Evolutionary conservation across 1,140 invertebrate species (phyloP), one percentile per base, ranked within the genome.

Genomic region (Pseudomyrmex sp.): DNA sequence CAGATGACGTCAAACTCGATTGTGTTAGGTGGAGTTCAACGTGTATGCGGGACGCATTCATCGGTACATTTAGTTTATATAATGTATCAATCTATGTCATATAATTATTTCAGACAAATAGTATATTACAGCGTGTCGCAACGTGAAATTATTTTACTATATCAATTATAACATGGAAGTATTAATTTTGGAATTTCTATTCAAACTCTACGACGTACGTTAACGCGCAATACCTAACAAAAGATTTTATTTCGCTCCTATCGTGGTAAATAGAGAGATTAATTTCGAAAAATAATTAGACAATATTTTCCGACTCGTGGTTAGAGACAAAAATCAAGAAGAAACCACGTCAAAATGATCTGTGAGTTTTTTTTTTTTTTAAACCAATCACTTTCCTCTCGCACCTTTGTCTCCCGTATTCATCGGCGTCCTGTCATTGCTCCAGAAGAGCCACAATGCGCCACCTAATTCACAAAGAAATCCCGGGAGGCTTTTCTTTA

Each of bases 381-480:
- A 77, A 63, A 44, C 23, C 12, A 63, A 68, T 46, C 15, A 46
- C 9, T 56, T 35, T 46, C 35, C n/a, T 77, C 48, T 35, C 15
- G 2, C 72, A 12, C 18, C 52, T 80, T 50, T 46, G 20, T 56
- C 13, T 7, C 3, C 63, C 54, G 62, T 52, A 2, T 23, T 69
- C 13, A 58, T 69, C 63, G 44, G 20, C 9, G 50, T 58, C 48
- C 50, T 58, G 46, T 62, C 48, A 75, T 74, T 73, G 56, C 23
- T 44, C 68, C 35, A 35, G 35, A 35, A 35, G 20, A 18, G n/a
- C 66, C 35, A 54, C 20, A 85, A 77, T 50, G 26, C 54, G 56
- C 35, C 10, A 46, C 56, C 52, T 85, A 82, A 82, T 82, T 74
- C 76, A 75, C 84, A 82, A 82, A 85, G 76, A 70, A 86, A 69